Conservation (phyloP, 1,140 invertebrate species). For the Trypoxylus dichotomus region DNA sequence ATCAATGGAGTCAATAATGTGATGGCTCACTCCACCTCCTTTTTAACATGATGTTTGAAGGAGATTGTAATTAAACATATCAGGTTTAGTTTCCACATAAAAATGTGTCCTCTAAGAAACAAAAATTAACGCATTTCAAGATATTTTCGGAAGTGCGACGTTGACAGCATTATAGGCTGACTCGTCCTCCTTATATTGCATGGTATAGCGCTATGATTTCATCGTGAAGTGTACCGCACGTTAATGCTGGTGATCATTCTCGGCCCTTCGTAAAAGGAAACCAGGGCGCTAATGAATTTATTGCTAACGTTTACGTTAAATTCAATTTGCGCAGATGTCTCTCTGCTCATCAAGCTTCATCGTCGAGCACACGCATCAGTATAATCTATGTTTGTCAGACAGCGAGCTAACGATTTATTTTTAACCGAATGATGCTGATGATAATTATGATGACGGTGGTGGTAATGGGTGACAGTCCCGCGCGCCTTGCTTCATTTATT, state of each 20-base stretch:
- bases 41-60: too few relatives aligned
- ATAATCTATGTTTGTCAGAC: neutral
- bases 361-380: neutral
- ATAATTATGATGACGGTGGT: neutral
- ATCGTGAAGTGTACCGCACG: too few relatives aligned
- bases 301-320: neutral
- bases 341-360: neutral
- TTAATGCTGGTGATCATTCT: neutral
- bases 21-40: too few relatives aligned
- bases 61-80: too few relatives aligned
- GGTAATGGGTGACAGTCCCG: neutral
- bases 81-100: too few relatives aligned
- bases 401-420: constrained; percentile 1
- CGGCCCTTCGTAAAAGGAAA: neutral
- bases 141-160: too few relatives aligned
- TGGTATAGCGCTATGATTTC: too few relatives aligned
- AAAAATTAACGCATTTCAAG: too few relatives aligned
- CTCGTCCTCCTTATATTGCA: too few relatives aligned
- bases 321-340: neutral
- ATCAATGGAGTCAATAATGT: too few relatives aligned
- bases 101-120: too few relatives aligned
- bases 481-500: constrained; percentile 2
- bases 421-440: neutral
- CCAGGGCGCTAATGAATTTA: neutral
- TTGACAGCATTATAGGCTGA: too few relatives aligned